A percentile compares a stretch with the other conserved stretches of the same genome.
Conservation (phyloP, 2,113 vertebrate genomes). For the Mungos mungo region DNA sequence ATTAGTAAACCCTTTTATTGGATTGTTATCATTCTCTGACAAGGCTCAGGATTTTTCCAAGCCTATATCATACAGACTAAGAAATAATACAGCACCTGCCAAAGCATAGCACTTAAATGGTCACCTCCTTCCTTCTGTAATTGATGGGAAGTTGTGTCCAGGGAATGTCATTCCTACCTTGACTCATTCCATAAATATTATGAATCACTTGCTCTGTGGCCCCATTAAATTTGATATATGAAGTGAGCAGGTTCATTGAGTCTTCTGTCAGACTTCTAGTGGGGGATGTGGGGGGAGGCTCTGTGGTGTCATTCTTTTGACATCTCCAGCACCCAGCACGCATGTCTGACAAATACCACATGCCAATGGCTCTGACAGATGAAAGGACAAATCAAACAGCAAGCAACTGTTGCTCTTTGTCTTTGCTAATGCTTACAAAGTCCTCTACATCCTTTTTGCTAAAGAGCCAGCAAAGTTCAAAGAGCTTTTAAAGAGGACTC, state of each 20-base stretch:
- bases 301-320: neutral
- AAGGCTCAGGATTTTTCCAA: neutral
- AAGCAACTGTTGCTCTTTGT: neutral
- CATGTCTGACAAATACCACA: neutral
- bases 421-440: neutral
- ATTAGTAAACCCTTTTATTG: neutral
- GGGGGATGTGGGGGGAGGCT: accelerated
- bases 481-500: neutral
- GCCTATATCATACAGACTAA: neutral
- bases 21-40: neutral
- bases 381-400: neutral
- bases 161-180: neutral
- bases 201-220: neutral
- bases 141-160: neutral
- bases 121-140: neutral
- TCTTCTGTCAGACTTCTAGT: neutral
- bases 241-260: neutral
- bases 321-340: neutral
- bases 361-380: neutral
- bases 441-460: neutral
- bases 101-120: neutral
- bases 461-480: neutral
- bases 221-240: neutral
- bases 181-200: neutral
- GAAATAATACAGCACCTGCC: neutral